Evolutionary conservation across 2,797 vertebrate genomes (phyloP), one percentile per base, ranked within the genome.

Genomic region (Lycodopsis pacificus): DNA sequence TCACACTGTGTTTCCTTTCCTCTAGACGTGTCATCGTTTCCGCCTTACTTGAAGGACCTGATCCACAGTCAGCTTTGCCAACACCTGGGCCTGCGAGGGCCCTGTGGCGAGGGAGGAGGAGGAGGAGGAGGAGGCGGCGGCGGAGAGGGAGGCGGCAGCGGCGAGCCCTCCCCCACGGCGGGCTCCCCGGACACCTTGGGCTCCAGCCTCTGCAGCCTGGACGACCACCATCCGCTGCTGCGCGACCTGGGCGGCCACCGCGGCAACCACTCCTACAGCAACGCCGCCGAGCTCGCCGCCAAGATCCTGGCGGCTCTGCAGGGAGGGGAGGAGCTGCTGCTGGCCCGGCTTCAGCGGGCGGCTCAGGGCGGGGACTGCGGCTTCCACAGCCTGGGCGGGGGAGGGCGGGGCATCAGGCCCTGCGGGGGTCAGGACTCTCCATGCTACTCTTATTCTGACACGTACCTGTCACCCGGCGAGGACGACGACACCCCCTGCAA

Each of bases 151-250:
- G 96, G 92, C 0, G 96, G 91, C 46, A 97, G 92, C 3, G 95
- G 90, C 0, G 94, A 97, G 89, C 97, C 97, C 63, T 97, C 97
- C 0, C 97, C 96, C 64, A 96, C 96, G 2, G 93, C 96, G 36
- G 94, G 96, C 62, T 98, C 97, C 65, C 97, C 98, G 0, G 97
- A 99, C 90, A 98, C 98, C 62, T 93, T 98, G 86, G 97, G 97
- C 93, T 99, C 98, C 90, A 99, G 98, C 90, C 95, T 98, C 57
- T 99, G 96, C 95, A 99, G 98, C 92, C 91, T 99, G 89, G 97
- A 99, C 22, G 97, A 97, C 71, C 90, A 94, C 20, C 96, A 97
- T 90, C 94, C 97, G 0, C 90, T 97, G 32, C 92, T 96, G 68
- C 95, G 95, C 2, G 95, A 95, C 90, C 93, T 98, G 92, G 94